These are phyloP conservation scores for Kryphioiulus occultus DNA, from an alignment of 2,888 invertebrate genomes.

Conservation along the genomic window DNA sequence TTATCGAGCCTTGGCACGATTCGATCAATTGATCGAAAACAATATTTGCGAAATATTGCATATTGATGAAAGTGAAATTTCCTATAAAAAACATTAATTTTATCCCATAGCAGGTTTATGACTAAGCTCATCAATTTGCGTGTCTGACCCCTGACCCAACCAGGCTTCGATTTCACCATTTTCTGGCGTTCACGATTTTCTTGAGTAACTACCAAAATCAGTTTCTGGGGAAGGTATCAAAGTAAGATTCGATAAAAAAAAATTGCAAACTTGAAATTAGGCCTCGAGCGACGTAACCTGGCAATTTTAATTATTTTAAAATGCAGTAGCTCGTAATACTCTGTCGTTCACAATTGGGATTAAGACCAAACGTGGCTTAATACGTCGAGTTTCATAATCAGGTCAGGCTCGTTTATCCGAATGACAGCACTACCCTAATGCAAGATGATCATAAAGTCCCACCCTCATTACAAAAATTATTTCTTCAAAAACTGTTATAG, in stretches of 20 bases:
- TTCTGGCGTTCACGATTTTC: no score
- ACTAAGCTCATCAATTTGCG: no score
- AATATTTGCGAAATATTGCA: neutral
- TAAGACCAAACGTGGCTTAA: neutral
- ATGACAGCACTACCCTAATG: neutral
- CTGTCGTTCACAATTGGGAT: neutral
- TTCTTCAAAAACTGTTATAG: no score
- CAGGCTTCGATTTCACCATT: no score
- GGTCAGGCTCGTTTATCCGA: neutral
- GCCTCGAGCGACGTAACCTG: neutral
- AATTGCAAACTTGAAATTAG: neutral
- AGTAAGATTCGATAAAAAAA: neutral
- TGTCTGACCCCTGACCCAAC: no score
- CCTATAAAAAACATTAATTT: no score
- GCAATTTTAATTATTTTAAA: neutral
- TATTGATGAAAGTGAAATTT: no score
- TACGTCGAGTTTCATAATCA: neutral
- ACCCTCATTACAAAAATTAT: no score
- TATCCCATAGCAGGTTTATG: no score
- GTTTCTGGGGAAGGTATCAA: no score
- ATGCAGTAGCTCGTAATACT: neutral
- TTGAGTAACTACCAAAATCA: no score
- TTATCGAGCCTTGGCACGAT: constrained; percentile 11
- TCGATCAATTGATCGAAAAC: neutral
- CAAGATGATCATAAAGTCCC: no score